phyloP scores from a whole-genome alignment of 2,113 vertebrate genomes.

The Alligator sinensis region DNA sequence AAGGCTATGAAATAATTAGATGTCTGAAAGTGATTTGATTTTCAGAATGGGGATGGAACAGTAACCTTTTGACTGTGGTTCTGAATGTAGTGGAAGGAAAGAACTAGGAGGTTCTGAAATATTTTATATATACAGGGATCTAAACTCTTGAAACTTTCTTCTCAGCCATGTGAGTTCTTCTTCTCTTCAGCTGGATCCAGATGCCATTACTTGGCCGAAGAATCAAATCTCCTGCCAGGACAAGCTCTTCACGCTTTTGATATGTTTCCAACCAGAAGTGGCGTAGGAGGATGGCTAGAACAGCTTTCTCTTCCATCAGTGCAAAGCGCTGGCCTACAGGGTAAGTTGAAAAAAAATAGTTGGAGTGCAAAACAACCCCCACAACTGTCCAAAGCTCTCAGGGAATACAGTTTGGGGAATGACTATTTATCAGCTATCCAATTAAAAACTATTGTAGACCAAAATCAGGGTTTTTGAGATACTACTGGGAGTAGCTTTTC shows the following conservation, averaged over 20 bases:
- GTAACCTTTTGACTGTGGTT: too few relatives aligned
- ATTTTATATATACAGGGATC: neutral
- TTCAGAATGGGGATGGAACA: too few relatives aligned
- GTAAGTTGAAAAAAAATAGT: neutral
- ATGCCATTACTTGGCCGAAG: constrained; percentile 82
- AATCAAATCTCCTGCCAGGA: constrained; percentile 78
- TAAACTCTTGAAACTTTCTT: neutral
- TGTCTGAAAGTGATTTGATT: too few relatives aligned
- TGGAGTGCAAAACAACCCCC: neutral
- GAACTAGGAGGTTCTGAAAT: too few relatives aligned
- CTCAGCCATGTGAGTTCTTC: neutral
- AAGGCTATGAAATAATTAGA: too few relatives aligned
- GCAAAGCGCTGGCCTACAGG: constrained; percentile 83
- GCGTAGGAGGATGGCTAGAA: constrained; percentile 81
- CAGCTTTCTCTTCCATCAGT: constrained; percentile 84
- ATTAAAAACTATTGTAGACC: neutral
- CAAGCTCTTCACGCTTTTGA: constrained; percentile 81
- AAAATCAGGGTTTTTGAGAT: neutral
- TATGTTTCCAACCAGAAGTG: constrained; percentile 78
- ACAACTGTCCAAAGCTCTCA: neutral
- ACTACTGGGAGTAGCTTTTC: too few relatives aligned
- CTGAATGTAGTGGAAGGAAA: too few relatives aligned
- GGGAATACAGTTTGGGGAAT: neutral
- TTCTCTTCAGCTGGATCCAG: constrained; percentile 81
- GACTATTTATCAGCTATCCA: neutral